Evolutionary conservation across 2,113 vertebrate species (phyloP).

Genomic region (Chaenogobius annularis): DNA sequence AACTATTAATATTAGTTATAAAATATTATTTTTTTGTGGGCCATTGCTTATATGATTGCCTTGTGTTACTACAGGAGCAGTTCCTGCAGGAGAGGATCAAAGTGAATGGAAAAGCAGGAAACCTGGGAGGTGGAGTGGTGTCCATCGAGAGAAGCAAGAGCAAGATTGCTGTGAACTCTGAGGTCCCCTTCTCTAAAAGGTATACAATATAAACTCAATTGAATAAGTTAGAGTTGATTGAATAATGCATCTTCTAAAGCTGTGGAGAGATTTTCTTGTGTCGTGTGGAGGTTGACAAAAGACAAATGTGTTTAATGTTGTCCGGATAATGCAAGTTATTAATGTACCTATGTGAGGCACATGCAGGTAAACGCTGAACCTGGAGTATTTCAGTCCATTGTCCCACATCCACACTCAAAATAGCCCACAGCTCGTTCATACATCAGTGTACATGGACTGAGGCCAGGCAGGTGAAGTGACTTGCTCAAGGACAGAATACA

Average conservation of each 20-base stretch:
- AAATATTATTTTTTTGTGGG: too few relatives aligned
- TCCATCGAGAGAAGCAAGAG: conserved; percentile 97
- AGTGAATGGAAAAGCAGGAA: conserved; percentile 95
- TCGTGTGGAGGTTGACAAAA: background rate
- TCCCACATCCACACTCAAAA: too few relatives aligned
- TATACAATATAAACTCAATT: conserved; percentile 45
- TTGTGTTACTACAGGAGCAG: conserved; percentile 83
- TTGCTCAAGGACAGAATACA: too few relatives aligned
- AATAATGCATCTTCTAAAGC: background rate
- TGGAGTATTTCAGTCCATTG: background rate
- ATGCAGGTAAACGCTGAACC: background rate
- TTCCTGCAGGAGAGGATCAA: conserved; percentile 97
- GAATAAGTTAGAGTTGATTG: background rate
- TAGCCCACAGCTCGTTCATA: too few relatives aligned
- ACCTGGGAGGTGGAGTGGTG: conserved; percentile 89
- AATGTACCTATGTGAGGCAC: background rate
- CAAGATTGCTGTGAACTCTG: conserved; percentile 93
- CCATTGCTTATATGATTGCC: background rate
- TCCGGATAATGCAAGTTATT: too few relatives aligned
- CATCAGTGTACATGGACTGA: too few relatives aligned
- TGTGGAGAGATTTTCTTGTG: background rate
- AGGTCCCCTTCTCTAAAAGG: conserved; percentile 99
- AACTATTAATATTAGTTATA: too few relatives aligned
- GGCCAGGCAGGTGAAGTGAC: too few relatives aligned
- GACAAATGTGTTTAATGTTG: background rate